phyloP scores from a whole-genome alignment of 1,140 invertebrate genomes.

The Mesaphorura yosii region DNA sequence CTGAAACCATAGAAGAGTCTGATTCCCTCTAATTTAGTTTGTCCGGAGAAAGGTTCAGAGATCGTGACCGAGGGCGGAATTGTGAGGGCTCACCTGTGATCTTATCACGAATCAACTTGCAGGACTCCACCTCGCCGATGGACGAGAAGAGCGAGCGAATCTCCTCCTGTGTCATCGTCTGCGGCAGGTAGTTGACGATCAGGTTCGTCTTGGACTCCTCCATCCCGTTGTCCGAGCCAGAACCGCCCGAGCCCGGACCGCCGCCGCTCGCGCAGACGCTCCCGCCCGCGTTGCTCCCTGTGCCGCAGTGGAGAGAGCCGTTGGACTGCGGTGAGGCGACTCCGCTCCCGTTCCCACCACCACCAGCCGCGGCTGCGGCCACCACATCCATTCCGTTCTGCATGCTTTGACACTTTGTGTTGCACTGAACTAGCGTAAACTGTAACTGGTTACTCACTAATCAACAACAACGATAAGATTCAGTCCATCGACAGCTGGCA shows the following conservation, averaged over 20 bases:
- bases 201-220: constrained; percentile 96
- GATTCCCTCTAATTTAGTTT: constrained; percentile 28
- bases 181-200: constrained; percentile 98
- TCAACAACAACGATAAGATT: not conserved
- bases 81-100: constrained; percentile 62
- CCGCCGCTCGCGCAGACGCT: not conserved
- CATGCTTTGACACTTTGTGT: too few species aligned
- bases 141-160: constrained; percentile 92
- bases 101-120: constrained; percentile 97
- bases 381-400: too few species aligned
- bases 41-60: constrained; percentile 19
- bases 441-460: not conserved
- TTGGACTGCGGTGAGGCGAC: constrained; percentile 27
- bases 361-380: too few species aligned
- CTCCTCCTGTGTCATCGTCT: constrained; percentile 99
- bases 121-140: constrained; percentile 97
- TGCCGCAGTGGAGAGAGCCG: constrained; percentile 33
- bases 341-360: constrained; percentile 53
- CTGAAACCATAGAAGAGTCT: constrained; percentile 47
- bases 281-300: constrained; percentile 19
- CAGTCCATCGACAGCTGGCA: not conserved
- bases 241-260: constrained; percentile 19
- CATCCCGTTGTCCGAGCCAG: constrained; percentile 38
- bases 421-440: too few species aligned
- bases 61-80: constrained; percentile 8